Conservation (phyloP, 2,113 vertebrate genomes). For the Pangasianodon hypophthalmus region DNA sequence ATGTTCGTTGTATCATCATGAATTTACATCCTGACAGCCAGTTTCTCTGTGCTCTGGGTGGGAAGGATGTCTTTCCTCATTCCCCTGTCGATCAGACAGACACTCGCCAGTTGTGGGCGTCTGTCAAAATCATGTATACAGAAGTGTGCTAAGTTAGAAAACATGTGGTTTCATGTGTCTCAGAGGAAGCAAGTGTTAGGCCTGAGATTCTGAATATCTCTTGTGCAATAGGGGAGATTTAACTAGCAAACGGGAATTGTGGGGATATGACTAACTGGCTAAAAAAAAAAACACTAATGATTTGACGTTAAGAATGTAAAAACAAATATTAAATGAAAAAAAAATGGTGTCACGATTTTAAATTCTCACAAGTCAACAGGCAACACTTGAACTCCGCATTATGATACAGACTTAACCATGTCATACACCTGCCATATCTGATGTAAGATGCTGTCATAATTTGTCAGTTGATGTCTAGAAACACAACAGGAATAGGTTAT, state of each 20-base stretch:
- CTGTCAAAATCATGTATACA: conserved; percentile 2
- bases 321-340: neutral
- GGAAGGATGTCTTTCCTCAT: neutral
- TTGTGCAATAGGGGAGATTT: neutral
- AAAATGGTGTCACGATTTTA: neutral
- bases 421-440: neutral
- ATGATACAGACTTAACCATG: neutral
- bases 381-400: neutral
- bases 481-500: neutral
- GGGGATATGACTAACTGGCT: neutral
- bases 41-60: neutral
- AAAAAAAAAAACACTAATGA: neutral
- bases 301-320: neutral
- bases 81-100: conserved; percentile 5
- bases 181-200: neutral
- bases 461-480: neutral
- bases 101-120: neutral
- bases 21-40: neutral
- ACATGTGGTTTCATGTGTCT: neutral
- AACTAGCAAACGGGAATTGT: neutral
- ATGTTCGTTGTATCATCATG: neutral
- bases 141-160: conserved; percentile 13
- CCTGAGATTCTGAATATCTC: neutral
- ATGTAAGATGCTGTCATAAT: neutral
- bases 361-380: neutral